Evolutionary conservation across 1,140 invertebrate species (phyloP).

Genomic region (Leptestheria dahalacensis): DNA sequence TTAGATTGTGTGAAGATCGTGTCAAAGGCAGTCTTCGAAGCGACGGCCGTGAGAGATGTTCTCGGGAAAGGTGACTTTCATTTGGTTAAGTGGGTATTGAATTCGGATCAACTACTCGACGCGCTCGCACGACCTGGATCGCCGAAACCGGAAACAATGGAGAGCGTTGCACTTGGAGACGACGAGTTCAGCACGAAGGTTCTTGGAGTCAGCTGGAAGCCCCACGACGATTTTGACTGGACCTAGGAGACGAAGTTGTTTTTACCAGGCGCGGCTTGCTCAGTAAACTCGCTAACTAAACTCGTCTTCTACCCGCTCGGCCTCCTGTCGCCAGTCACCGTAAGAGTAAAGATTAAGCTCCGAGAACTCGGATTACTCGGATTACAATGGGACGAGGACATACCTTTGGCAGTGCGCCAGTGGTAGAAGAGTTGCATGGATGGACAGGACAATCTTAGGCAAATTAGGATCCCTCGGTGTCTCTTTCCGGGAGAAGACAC

Average conservation of each 20-base stretch:
- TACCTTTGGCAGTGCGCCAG: not conserved
- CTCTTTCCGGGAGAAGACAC: not conserved
- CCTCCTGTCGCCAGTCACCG: not conserved
- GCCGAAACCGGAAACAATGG: not conserved
- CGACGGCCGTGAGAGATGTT: not conserved
- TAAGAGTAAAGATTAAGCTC: not conserved
- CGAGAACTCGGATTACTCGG: not conserved
- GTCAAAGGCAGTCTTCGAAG: not conserved
- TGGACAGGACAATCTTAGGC: not conserved
- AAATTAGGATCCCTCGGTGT: constrained; percentile 9
- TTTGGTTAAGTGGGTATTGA: constrained; percentile 2
- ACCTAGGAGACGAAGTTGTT: not conserved
- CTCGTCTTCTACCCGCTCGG: constrained; percentile 3
- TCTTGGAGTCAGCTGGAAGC: not conserved
- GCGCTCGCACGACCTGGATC: not conserved
- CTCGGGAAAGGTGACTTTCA: constrained; percentile 5
- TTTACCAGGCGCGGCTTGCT: not conserved
- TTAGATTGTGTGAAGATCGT: not conserved
- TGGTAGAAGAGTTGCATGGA: constrained; percentile 6
- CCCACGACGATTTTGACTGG: not conserved
- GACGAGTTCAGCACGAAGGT: not conserved
- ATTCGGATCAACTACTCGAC: not conserved
- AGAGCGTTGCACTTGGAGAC: not conserved
- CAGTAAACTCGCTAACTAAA: not conserved
- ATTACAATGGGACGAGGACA: not conserved